These are phyloP conservation scores for Alectoris magna DNA, from an alignment of 2,797 vertebrate genomes.

Conservation along the genomic window DNA sequence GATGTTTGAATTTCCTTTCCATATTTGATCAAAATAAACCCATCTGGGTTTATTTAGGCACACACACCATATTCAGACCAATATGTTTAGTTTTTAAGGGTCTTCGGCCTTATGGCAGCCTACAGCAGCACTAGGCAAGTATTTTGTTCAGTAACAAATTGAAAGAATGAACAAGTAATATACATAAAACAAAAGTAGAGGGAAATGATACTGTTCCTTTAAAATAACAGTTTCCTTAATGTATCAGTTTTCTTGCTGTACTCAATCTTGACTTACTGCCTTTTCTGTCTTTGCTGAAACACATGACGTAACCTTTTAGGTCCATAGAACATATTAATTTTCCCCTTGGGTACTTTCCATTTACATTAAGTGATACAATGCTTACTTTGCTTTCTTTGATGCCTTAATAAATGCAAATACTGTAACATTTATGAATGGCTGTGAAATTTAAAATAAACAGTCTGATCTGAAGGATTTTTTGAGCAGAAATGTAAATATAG, in stretches of 20 bases:
- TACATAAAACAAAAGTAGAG: neutral
- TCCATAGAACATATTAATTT: conserved; percentile 33
- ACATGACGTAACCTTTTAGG: conserved; percentile 42
- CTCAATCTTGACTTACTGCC: conserved; percentile 40
- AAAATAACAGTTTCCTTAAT: conserved; percentile 3
- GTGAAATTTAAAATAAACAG: conserved; percentile 36
- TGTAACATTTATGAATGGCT: neutral
- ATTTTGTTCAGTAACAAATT: neutral
- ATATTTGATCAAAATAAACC: neutral
- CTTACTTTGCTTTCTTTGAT: conserved; percentile 51
- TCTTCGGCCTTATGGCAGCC: neutral
- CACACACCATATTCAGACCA: neutral
- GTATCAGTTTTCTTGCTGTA: neutral
- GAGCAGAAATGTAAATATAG: neutral
- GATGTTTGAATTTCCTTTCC: neutral
- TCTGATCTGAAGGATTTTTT: conserved; percentile 18
- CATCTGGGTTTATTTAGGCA: neutral
- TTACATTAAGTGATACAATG: conserved; percentile 67
- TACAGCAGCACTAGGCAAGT: neutral
- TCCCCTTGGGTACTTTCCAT: conserved; percentile 23
- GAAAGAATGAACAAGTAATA: neutral
- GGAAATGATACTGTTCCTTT: neutral
- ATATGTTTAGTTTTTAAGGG: neutral
- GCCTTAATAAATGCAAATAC: conserved; percentile 18
- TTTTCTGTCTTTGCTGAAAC: neutral